A percentile compares a stretch with the other conserved stretches of the same genome.
phyloP scores from a whole-genome alignment of 1,140 invertebrate species.

The Metopolophium dirhodum region DNA sequence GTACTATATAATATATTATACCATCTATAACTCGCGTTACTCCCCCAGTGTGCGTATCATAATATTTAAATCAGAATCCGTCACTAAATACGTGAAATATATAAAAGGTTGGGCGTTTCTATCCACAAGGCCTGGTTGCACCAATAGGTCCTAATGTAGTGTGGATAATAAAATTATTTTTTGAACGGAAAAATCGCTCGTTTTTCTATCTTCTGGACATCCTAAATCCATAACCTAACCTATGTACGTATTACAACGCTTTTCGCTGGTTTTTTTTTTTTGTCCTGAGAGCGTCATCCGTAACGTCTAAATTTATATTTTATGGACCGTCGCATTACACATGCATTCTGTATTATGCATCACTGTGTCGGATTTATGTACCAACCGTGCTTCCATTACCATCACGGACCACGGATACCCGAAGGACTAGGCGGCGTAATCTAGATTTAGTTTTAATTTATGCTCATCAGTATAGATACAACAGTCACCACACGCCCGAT shows the following conservation, averaged over 20 bases:
- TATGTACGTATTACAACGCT: background rate
- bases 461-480: background rate
- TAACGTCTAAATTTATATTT: background rate
- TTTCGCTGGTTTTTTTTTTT: background rate
- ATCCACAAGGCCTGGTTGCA: no score
- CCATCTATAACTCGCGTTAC: background rate
- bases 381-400: background rate
- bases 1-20: background rate
- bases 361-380: background rate
- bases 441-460: background rate
- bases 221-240: background rate
- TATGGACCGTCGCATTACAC: background rate
- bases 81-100: background rate
- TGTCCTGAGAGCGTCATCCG: no score
- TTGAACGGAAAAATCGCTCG: background rate
- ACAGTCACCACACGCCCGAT: background rate
- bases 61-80: background rate
- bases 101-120: background rate
- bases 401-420: background rate
- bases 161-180: background rate
- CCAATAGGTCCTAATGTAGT: background rate
- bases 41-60: background rate
- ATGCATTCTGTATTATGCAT: background rate
- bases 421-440: background rate
- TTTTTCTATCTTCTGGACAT: background rate